Percentiles rank a stretch among this genome's conserved stretches.
Evolutionary conservation across 1,140 invertebrate genomes (phyloP).

Genomic region (Hypothenemus hampei): DNA sequence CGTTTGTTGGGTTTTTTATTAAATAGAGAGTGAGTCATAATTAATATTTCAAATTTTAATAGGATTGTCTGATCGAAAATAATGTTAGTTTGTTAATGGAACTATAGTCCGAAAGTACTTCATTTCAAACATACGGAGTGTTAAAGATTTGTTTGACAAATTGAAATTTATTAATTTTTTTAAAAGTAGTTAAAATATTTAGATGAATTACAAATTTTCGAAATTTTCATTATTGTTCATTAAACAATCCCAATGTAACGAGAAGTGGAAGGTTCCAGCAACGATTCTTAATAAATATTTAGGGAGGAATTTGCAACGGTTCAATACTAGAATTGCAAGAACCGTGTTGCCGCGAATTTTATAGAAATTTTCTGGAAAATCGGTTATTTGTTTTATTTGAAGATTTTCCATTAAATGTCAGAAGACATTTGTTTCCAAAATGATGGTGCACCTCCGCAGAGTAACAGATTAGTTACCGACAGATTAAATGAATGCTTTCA

Average conservation of each 20-base stretch:
- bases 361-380: not conserved
- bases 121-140: too few relatives aligned
- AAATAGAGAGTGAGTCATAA: too few relatives aligned
- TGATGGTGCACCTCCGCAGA: not conserved
- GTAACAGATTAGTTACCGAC: not conserved
- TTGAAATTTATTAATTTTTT: too few relatives aligned
- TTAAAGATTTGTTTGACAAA: too few relatives aligned
- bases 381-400: not conserved
- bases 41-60: too few relatives aligned
- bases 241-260: not conserved
- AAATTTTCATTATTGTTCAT: not conserved
- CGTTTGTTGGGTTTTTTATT: too few relatives aligned
- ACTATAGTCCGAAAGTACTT: too few relatives aligned
- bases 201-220: not conserved
- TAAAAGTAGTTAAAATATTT: too few relatives aligned
- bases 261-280: not conserved
- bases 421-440: not conserved
- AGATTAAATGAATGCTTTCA: not conserved
- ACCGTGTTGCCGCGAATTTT: not conserved
- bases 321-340: not conserved
- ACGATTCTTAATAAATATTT: not conserved
- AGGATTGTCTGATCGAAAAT: too few relatives aligned
- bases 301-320: not conserved
- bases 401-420: not conserved
- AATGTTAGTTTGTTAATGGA: too few relatives aligned